Conservation (phyloP, 1,140 invertebrate species). For the Drosophila insularis region DNA sequence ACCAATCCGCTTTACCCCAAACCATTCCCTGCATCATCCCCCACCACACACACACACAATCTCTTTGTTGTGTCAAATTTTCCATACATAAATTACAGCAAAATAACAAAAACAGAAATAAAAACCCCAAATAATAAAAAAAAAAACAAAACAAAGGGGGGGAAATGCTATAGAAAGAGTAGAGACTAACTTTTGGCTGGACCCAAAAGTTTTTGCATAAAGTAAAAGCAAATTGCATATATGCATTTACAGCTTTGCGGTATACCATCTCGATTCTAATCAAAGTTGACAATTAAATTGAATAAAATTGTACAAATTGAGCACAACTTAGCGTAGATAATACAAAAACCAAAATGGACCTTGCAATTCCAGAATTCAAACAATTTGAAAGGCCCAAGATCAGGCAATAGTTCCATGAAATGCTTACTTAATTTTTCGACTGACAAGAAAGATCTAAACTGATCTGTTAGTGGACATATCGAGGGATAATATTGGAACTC, state of each 20-base stretch:
- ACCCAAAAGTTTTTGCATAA: background rate
- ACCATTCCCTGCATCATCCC: background rate
- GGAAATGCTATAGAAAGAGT: background rate
- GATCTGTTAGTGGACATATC: too few species aligned
- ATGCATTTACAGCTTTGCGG: background rate
- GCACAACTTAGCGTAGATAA: background rate
- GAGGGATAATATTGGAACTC: background rate
- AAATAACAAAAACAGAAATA: background rate
- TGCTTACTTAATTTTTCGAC: too few species aligned
- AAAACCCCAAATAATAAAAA: background rate
- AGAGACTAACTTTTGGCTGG: background rate
- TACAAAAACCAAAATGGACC: too few species aligned
- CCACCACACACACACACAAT: background rate
- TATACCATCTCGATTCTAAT: background rate
- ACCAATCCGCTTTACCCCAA: background rate
- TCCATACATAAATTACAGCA: conserved; percentile 12
- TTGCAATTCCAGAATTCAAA: too few species aligned
- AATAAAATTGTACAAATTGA: background rate
- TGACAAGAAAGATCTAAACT: too few species aligned
- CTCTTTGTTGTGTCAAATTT: conserved; percentile 10
- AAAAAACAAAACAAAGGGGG: background rate
- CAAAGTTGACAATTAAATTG: background rate
- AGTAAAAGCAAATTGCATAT: conserved; percentile 4
- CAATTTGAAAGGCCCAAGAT: too few species aligned
- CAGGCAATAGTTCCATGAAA: too few species aligned